Evolutionary conservation across 2,113 vertebrate species (phyloP), one percentile per base, ranked within the genome.

Genomic region (Sapajus apella): DNA sequence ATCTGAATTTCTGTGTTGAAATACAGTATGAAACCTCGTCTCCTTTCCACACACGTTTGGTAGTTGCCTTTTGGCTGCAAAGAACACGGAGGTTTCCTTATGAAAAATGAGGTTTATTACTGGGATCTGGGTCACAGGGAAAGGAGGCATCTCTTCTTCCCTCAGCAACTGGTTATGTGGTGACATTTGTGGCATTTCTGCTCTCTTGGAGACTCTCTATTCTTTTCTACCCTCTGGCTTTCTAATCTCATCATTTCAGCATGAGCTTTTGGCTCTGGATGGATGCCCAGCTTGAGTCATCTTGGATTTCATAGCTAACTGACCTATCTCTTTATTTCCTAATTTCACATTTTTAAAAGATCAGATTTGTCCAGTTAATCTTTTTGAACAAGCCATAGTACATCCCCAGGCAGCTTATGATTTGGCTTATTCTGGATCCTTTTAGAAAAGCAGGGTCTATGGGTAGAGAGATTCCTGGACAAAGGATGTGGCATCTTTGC

Each of bases 1-100:
- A 25, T 91, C 85, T 87, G 30, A 50, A 86, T 83, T 97, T 92
- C 80, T 87, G 14, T 88, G 76, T 89, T 35, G 37, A 81, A 76
- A 83, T 37, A 81, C 47, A 35, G 14, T 27, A 21, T 43, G 45
- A 92, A 84, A 82, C 0, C 6, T 86, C 73, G 25, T 84, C 25
- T 47, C 47, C 7, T 90, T 80, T 61, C 20, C 47, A 8, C 16
- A 52, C 30, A 21, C 30, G 7, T 96, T 73, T 91, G 32, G 45
- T 66, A 85, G 30, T 79, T 56, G 40, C 45, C 61, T 81, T 91
- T 90, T 83, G 72, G 37, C 76, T 77, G 14, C 50, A 79, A 89
- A 84, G 61, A 76, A 64, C 8, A 20, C 27, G 9, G 50, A 52
- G 6, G 17, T 82, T 91, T 95, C 94, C 47, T 40, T 61, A 66